These are phyloP conservation scores for Lasiommata megera DNA, from an alignment of 2,888 invertebrate genomes.

Conservation along the genomic window DNA sequence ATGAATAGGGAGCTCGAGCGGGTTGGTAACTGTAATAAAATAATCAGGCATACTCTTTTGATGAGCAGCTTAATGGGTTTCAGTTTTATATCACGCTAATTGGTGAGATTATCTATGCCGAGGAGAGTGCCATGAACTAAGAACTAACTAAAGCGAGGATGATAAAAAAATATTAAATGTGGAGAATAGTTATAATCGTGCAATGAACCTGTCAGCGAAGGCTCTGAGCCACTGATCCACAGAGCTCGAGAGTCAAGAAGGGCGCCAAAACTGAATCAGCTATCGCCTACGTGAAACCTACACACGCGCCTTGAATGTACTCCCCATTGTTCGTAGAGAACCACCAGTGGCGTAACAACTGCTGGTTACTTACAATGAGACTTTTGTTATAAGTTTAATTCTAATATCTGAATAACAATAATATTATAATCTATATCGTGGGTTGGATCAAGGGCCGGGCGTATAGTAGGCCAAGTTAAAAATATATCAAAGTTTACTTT, in stretches of 20 bases:
- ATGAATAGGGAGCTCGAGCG: too few relatives aligned
- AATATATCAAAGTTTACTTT: too few relatives aligned
- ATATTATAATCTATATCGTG: slow-evolving; percentile 5
- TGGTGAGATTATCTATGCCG: too few relatives aligned
- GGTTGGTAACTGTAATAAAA: too few relatives aligned
- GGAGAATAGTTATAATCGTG: too few relatives aligned
- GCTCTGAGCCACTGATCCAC: background rate
- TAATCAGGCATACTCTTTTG: too few relatives aligned
- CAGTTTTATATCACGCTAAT: too few relatives aligned
- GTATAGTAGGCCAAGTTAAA: background rate
- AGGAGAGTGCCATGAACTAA: too few relatives aligned
- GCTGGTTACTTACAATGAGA: background rate
- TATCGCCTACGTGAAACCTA: slow-evolving; percentile 15
- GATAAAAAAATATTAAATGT: too few relatives aligned
- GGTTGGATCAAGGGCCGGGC: slow-evolving; percentile 1
- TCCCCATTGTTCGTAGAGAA: slow-evolving; percentile 2
- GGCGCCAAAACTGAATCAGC: slow-evolving; percentile 22
- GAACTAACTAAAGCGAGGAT: too few relatives aligned
- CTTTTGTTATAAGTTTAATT: slow-evolving; percentile 6
- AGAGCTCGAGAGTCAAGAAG: slow-evolving; percentile 4
- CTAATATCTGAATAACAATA: slow-evolving; percentile 10
- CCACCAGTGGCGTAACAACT: background rate
- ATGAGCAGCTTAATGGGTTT: too few relatives aligned
- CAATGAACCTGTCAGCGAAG: too few relatives aligned
- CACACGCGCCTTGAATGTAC: slow-evolving; percentile 1